Base-by-base conservation (phyloP, 2,888 invertebrate genomes). In the Strigamia crassipes region DNA sequence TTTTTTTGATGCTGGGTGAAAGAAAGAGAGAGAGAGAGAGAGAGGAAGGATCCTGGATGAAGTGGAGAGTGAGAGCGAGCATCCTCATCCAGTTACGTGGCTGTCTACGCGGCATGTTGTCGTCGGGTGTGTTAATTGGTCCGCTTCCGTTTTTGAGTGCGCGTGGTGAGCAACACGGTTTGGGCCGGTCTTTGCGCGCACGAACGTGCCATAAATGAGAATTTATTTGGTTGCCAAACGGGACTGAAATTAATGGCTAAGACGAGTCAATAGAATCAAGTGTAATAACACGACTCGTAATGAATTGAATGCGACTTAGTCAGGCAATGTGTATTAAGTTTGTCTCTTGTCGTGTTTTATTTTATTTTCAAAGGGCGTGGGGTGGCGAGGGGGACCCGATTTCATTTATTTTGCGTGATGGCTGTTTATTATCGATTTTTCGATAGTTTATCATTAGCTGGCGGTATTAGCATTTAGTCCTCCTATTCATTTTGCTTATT, bases 191-290 rank as follows among this genome's bases (percentile, higher is more conserved):
- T 42, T 78, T 78, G 42, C 78, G 42, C 78, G 38, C 38, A 78
- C 38, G 78, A 42, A 78, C 78, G 38, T 78, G 38, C 78, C 42
- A 38, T 42, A 42, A 78, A 78, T 42, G 38, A 78, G 78, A 42
- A 78, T 78, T 78, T 78, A 78, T 78, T 42, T 78, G 38, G 41
- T 42, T 78, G 38, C 42, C 38, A 78, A 78, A 78, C 42, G 78
- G 42, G 78, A 78, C 38, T 78, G 78, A 78, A 78, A 78, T 78
- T 78, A 78, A 78, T 78, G 78, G 78, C 42, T 78, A 23, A 38
- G 41, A 78, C 78, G 78, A 78, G 78, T 78, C 78, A 78, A 78
- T 78, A 78, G 78, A 78, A 78, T 42, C 73, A 73, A 73, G 73
- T 73, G 73, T 73, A 73, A 73, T 73, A 73, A 73, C 73, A 73